phyloP scores from a whole-genome alignment of 2,888 invertebrate species.

The Branchinecta sandiegonensis region DNA sequence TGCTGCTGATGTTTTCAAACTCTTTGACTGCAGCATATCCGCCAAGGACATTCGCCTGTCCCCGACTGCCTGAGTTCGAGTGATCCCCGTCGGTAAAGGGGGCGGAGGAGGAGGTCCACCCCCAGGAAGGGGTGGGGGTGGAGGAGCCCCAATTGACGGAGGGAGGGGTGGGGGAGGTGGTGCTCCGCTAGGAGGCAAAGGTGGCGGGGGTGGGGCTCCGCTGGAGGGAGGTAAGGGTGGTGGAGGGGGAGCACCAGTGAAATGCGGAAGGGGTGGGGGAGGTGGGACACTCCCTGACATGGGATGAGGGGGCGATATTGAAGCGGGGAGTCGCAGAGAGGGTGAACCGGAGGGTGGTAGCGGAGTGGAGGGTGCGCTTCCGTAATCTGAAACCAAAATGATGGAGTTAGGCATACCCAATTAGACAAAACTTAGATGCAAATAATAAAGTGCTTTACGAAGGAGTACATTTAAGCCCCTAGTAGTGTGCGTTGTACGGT shows the following conservation, averaged over 20 bases:
- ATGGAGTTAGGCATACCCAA: not conserved
- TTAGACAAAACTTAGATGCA: not conserved
- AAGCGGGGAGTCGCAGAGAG: no score
- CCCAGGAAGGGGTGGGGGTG: slow-evolving; percentile 17
- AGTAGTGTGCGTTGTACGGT: no score
- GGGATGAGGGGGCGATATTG: no score
- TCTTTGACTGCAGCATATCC: slow-evolving; percentile 21
- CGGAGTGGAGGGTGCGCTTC: slow-evolving; percentile 12
- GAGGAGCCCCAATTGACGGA: slow-evolving; percentile 17
- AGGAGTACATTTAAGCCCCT: no score
- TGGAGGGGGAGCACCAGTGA: slow-evolving; percentile 8
- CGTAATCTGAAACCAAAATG: slow-evolving; percentile 15
- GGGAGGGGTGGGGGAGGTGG: slow-evolving; percentile 22
- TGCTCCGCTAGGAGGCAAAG: slow-evolving; percentile 19
- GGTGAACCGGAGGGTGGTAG: not conserved
- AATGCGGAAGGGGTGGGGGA: no score
- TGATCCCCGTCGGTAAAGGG: slow-evolving; percentile 4
- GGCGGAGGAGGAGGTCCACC: slow-evolving; percentile 15
- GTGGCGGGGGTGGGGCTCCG: slow-evolving; percentile 14
- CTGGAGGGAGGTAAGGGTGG: slow-evolving; percentile 17
- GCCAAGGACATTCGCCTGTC: slow-evolving; percentile 21
- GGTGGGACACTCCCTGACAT: no score
- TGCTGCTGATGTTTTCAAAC: slow-evolving; percentile 18
- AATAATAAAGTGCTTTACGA: no score
- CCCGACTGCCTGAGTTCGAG: slow-evolving; percentile 6